phyloP scores from a whole-genome alignment of 2,113 vertebrate genomes.

The Acrocephalus arundinaceus region DNA sequence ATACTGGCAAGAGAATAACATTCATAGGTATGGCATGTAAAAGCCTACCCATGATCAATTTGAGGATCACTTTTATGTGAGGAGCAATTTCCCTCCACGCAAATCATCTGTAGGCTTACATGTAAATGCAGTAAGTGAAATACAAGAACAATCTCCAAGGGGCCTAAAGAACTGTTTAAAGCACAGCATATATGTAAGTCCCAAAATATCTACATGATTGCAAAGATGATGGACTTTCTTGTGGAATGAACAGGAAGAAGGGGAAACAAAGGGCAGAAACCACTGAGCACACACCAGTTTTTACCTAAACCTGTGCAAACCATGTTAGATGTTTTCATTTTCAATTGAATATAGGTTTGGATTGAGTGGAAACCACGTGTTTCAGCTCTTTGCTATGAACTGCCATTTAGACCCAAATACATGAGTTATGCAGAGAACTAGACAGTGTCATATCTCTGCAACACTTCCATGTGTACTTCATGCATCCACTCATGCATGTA shows the following conservation, averaged over 20 bases:
- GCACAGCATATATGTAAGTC: neutral
- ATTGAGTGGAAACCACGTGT: neutral
- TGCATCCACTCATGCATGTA: neutral
- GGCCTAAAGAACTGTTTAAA: neutral
- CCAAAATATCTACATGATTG: neutral
- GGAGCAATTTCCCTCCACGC: neutral
- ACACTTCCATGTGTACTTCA: neutral
- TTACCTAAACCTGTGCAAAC: neutral
- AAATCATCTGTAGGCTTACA: neutral
- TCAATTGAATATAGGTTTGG: neutral
- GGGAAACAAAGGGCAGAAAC: neutral
- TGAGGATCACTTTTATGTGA: neutral
- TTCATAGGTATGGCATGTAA: neutral
- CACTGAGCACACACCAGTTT: neutral
- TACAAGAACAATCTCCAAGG: neutral
- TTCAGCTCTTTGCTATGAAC: neutral
- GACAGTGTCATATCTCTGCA: neutral
- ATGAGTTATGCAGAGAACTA: neutral
- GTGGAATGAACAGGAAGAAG: neutral
- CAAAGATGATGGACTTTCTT: neutral
- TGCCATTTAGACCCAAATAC: neutral
- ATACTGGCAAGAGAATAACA: slow-evolving; percentile 2
- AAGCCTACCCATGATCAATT: neutral
- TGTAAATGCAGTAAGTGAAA: neutral
- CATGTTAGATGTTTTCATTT: neutral